Percentiles rank a stretch among this genome's conserved stretches.
Conservation (phyloP, 1,140 invertebrate species). For the Drosophila sturtevanti region DNA sequence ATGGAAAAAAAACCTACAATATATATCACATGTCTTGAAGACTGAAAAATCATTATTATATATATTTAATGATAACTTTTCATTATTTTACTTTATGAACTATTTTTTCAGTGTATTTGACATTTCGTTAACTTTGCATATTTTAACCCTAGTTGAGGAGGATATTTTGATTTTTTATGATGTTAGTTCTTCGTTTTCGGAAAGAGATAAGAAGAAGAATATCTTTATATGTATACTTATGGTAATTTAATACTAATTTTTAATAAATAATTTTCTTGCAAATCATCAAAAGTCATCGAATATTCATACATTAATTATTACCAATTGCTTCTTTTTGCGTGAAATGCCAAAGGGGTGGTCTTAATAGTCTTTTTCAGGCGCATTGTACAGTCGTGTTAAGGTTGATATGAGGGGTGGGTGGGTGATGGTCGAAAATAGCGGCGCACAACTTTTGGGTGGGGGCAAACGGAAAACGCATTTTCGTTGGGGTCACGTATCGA, state of each 20-base stretch:
- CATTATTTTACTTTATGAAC: too few relatives aligned
- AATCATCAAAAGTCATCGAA: background rate
- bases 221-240: background rate
- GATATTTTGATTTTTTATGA: background rate
- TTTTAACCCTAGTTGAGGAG: background rate
- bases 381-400: slow-evolving; percentile 48
- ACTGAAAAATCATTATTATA: too few relatives aligned
- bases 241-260: background rate
- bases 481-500: slow-evolving; percentile 73
- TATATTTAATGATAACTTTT: too few relatives aligned
- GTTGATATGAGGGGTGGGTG: slow-evolving; percentile 2
- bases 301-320: background rate
- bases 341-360: slow-evolving; percentile 38
- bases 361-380: slow-evolving; percentile 48
- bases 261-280: background rate
- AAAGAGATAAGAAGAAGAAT: background rate
- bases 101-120: background rate
- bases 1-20: background rate
- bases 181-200: background rate
- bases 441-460: background rate
- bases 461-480: slow-evolving; percentile 66
- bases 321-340: background rate
- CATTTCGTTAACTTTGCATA: background rate
- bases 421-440: background rate
- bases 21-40: background rate